Conservation (phyloP, 2,888 invertebrate species). For the Anorthoa munda region DNA sequence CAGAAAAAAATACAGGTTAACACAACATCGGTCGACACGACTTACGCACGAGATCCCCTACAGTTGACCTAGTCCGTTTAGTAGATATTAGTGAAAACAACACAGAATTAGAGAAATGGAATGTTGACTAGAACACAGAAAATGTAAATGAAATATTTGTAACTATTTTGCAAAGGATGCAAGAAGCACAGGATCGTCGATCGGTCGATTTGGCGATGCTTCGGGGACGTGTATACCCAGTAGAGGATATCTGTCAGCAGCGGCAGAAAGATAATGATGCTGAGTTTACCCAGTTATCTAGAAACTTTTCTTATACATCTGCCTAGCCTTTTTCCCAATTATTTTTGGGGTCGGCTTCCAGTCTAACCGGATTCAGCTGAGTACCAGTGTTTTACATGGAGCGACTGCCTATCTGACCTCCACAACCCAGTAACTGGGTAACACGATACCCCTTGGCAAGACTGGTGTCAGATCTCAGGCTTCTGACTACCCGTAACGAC, state of each 20-base stretch:
- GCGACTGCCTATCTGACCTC: too few relatives aligned
- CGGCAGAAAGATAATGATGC: background rate
- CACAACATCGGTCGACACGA: background rate
- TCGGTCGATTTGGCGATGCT: background rate
- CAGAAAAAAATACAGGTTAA: conserved; percentile 15
- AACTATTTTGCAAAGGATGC: background rate
- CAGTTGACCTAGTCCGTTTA: conserved; percentile 25
- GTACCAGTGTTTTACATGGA: too few relatives aligned
- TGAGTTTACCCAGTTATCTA: background rate
- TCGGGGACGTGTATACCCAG: too few relatives aligned
- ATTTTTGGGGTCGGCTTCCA: too few relatives aligned
- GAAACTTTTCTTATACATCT: background rate
- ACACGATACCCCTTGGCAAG: too few relatives aligned
- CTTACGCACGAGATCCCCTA: conserved; percentile 26
- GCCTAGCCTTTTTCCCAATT: too few relatives aligned
- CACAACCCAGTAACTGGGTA: too few relatives aligned
- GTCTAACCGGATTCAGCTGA: too few relatives aligned
- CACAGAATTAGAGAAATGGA: background rate
- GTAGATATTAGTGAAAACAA: background rate
- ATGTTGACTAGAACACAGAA: background rate
- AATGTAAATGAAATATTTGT: background rate
- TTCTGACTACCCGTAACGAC: too few relatives aligned
- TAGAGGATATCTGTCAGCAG: background rate
- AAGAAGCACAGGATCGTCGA: background rate
- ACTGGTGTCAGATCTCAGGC: too few relatives aligned